Evolutionary conservation across 1,140 invertebrate species (phyloP).

Genomic region (Tetragonula clypearis): DNA sequence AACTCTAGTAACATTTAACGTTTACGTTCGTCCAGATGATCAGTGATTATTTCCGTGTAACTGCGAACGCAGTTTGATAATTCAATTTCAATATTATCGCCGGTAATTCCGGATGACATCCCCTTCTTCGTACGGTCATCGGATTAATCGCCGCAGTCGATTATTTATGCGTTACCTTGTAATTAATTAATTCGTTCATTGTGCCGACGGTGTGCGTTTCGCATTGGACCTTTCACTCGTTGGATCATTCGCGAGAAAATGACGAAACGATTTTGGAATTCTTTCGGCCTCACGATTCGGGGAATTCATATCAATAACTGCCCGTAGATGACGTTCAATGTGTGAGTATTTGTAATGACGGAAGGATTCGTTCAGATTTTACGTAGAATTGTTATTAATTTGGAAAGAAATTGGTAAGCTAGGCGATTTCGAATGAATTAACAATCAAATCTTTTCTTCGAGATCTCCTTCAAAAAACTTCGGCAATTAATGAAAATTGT

Average conservation of each 20-base stretch:
- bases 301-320: neutral
- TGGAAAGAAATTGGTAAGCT: too few species aligned
- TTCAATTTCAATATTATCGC: neutral
- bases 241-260: neutral
- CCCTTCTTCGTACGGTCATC: neutral
- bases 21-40: neutral
- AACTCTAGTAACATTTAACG: neutral
- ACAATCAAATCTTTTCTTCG: too few species aligned
- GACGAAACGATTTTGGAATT: neutral
- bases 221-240: too few species aligned
- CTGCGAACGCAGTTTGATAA: neutral
- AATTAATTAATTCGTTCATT: neutral
- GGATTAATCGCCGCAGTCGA: neutral
- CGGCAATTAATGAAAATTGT: too few species aligned
- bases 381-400: too few species aligned
- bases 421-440: too few species aligned
- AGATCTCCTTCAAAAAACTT: too few species aligned
- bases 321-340: neutral
- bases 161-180: neutral
- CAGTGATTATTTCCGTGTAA: neutral
- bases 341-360: neutral
- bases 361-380: neutral
- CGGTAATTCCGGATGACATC: neutral
- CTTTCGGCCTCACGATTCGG: too few species aligned
- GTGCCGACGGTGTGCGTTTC: neutral